phyloP scores from a whole-genome alignment of 2,113 vertebrate genomes.

The Pterocles orientalis region DNA sequence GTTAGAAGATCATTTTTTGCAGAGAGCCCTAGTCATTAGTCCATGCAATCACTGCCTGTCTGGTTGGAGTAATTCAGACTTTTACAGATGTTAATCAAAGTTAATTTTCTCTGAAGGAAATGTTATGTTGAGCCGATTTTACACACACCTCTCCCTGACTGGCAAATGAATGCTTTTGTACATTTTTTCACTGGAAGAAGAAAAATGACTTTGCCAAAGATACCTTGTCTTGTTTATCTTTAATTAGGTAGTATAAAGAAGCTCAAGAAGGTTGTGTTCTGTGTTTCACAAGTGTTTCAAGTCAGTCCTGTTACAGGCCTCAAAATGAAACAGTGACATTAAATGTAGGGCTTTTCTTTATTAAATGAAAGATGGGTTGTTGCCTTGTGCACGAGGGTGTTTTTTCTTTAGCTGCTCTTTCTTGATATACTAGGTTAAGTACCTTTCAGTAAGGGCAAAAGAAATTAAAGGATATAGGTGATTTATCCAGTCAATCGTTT shows the following conservation, averaged over 20 bases:
- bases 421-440: neutral
- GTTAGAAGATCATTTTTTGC: neutral
- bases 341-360: neutral
- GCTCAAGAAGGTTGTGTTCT: neutral
- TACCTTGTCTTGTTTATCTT: neutral
- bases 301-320: neutral
- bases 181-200: neutral
- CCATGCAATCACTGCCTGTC: neutral
- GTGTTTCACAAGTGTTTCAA: neutral
- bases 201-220: neutral
- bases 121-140: neutral
- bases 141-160: neutral
- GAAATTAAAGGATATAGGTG: neutral
- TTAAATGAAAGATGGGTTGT: neutral
- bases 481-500: neutral
- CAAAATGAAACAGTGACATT: neutral
- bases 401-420: neutral
- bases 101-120: conserved; percentile 5
- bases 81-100: neutral
- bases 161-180: neutral
- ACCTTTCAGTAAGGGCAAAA: neutral
- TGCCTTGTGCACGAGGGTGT: neutral
- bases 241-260: neutral
- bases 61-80: neutral
- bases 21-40: neutral